phyloP scores from a whole-genome alignment of 2,888 invertebrate species.

The Zygogramma bicolorata region DNA sequence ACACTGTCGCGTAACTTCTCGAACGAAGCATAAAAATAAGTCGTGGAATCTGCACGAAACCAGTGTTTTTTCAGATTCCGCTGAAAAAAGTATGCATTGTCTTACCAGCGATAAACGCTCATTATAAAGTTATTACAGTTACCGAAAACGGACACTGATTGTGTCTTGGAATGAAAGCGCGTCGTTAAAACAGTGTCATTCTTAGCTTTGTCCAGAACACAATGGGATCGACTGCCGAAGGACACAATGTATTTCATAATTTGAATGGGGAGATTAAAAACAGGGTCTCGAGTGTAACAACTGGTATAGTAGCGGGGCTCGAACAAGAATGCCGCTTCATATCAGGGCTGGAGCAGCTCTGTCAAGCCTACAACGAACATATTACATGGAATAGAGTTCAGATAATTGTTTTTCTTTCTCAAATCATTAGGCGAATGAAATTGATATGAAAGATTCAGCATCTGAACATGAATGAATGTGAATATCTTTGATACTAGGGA shows the following conservation, averaged over 20 bases:
- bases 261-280: conserved; percentile 63
- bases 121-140: conserved; percentile 40
- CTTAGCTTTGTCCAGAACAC: conserved; percentile 44
- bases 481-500: too few species aligned
- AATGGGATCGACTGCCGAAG: conserved; percentile 44
- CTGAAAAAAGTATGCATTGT: background rate
- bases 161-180: conserved; percentile 32
- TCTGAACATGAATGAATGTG: too few species aligned
- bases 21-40: too few species aligned
- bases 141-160: conserved; percentile 34
- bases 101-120: conserved; percentile 25
- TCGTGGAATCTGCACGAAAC: background rate
- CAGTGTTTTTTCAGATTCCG: background rate
- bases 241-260: conserved; percentile 61
- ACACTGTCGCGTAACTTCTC: too few species aligned
- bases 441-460: too few species aligned
- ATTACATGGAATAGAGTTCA: too few species aligned
- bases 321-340: conserved; percentile 47
- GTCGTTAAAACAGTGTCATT: conserved; percentile 36
- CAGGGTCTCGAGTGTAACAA: conserved; percentile 54
- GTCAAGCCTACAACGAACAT: background rate
- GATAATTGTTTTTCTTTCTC: too few species aligned
- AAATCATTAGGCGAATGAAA: too few species aligned
- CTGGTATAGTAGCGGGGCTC: conserved; percentile 50
- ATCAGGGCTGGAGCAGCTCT: conserved; percentile 27